These are phyloP conservation scores for Archocentrus centrarchus DNA, from an alignment of 2,113 vertebrate species.

Conservation along the genomic window DNA sequence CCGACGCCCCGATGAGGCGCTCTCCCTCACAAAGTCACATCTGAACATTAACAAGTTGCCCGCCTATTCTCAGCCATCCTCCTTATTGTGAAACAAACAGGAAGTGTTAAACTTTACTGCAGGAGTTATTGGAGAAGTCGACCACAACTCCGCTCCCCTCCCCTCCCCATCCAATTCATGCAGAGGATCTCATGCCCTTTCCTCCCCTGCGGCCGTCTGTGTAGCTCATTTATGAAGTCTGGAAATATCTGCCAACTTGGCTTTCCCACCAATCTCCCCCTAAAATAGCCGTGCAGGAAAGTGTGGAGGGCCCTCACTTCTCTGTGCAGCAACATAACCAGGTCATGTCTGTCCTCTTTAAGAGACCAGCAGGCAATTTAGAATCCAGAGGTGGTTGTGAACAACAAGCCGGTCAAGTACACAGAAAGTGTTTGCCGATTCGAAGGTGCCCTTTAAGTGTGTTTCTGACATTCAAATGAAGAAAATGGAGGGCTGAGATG, in stretches of 20 bases:
- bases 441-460: conserved; percentile 30
- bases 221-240: conserved; percentile 66
- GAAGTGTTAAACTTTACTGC: not conserved
- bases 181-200: conserved; percentile 50
- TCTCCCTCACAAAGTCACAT: not conserved
- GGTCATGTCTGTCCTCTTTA: conserved; percentile 58
- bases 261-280: conserved; percentile 55
- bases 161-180: conserved; percentile 11
- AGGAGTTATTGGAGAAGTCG: conserved; percentile 8
- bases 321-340: conserved; percentile 56
- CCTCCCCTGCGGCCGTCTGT: conserved; percentile 55
- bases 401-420: conserved; percentile 26
- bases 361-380: conserved; percentile 33
- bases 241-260: conserved; percentile 68
- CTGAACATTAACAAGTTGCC: not conserved
- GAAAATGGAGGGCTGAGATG: not conserved
- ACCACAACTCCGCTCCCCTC: conserved; percentile 16
- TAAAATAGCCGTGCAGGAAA: conserved; percentile 53
- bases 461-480: conserved; percentile 37
- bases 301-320: conserved; percentile 25
- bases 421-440: not conserved
- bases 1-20: not conserved
- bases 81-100: conserved; percentile 18
- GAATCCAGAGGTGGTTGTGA: conserved; percentile 20
- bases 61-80: not conserved